These are phyloP conservation scores for Prosopocoilus inquinatus DNA, from an alignment of 2,888 invertebrate species.

Conservation along the genomic window DNA sequence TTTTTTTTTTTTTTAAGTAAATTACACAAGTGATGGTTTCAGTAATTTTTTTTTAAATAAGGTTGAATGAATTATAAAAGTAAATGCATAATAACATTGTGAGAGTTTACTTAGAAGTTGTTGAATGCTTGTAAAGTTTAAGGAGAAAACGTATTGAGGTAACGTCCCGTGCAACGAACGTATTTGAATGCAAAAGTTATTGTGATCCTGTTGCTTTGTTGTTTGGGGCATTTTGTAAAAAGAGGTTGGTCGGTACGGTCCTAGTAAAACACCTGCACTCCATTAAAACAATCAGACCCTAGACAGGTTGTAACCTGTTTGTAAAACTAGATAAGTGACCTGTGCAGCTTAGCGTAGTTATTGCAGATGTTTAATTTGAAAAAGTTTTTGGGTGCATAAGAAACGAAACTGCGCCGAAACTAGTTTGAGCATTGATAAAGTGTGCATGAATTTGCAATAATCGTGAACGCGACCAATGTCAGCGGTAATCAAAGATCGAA, in stretches of 20 bases:
- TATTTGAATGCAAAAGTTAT: too few species aligned
- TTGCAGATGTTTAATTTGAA: neutral
- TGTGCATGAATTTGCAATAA: slow-evolving; percentile 8
- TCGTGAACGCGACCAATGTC: slow-evolving; percentile 16
- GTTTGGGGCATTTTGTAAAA: slow-evolving; percentile 15
- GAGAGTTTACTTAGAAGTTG: too few species aligned
- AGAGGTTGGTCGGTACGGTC: slow-evolving; percentile 24
- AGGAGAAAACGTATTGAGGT: too few species aligned
- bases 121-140: too few species aligned
- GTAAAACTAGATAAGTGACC: slow-evolving; percentile 5
- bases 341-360: neutral
- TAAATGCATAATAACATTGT: too few species aligned
- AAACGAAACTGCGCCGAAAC: neutral
- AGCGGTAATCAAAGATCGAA: slow-evolving; percentile 20
- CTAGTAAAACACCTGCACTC: slow-evolving; percentile 40
- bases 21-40: too few species aligned
- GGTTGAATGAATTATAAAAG: too few species aligned
- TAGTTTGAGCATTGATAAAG: slow-evolving; percentile 3
- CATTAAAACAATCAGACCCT: slow-evolving; percentile 38
- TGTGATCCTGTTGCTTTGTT: slow-evolving; percentile 7
- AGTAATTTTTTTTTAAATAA: too few species aligned
- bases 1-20: too few species aligned
- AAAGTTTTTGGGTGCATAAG: neutral
- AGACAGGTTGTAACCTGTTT: slow-evolving; percentile 47
- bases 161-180: too few species aligned